Conservation (phyloP, 2,113 vertebrate genomes). For the Grammomys dolichurus region DNA sequence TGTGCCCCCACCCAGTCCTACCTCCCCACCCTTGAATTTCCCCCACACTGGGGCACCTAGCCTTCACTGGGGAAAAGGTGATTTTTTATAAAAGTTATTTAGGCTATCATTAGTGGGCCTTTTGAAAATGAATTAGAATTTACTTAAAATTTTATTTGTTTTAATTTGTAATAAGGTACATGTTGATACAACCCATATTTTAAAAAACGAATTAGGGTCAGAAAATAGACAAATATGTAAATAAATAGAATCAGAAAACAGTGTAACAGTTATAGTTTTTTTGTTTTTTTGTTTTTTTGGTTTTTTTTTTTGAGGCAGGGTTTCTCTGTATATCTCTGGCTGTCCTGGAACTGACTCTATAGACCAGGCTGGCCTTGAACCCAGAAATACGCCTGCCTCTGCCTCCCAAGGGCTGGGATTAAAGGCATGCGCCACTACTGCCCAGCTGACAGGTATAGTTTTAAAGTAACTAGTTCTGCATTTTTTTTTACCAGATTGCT, state of each 20-base stretch:
- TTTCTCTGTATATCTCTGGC: too few species aligned
- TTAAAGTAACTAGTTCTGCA: slow-evolving; percentile 46
- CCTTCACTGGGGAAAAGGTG: not conserved
- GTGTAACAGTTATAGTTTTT: slow-evolving; percentile 40
- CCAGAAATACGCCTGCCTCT: too few species aligned
- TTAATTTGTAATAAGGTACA: slow-evolving; percentile 27
- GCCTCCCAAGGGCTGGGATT: too few species aligned
- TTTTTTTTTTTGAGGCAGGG: too few species aligned
- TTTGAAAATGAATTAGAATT: slow-evolving; percentile 50
- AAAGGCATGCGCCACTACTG: too few species aligned
- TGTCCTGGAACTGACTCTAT: too few species aligned
- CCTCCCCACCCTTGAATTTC: too few species aligned
- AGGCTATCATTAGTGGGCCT: slow-evolving; percentile 35
- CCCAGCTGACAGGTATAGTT: slow-evolving; percentile 7
- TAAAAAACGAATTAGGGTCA: slow-evolving; percentile 40
- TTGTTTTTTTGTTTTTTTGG: too few species aligned
- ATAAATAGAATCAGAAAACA: not conserved
- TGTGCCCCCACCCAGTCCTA: too few species aligned
- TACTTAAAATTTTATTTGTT: slow-evolving; percentile 39
- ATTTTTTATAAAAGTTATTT: slow-evolving; percentile 47
- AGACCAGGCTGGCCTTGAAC: too few species aligned
- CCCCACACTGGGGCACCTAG: too few species aligned
- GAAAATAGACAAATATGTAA: slow-evolving; percentile 18
- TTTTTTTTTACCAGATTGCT: not conserved
- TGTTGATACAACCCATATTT: not conserved